A percentile compares a stretch with the other conserved stretches of the same genome.
Evolutionary conservation across 2,888 invertebrate genomes (phyloP).

Genomic region (Allolobophora icterica): DNA sequence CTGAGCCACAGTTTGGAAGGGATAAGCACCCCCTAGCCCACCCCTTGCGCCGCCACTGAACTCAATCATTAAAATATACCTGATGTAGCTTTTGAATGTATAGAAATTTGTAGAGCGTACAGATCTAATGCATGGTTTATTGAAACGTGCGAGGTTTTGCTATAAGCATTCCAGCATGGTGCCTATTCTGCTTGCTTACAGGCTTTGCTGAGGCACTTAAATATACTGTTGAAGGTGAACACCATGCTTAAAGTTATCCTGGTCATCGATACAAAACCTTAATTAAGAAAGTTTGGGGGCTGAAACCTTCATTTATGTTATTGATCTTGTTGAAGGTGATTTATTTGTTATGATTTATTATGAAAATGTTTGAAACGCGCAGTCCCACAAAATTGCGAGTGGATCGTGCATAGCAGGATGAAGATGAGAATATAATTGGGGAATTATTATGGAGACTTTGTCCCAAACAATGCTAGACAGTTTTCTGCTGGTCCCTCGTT

Average conservation of each 20-base stretch:
- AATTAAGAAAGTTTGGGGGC: background rate
- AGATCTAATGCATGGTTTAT: background rate
- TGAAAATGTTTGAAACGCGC: too few species aligned
- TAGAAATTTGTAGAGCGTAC: background rate
- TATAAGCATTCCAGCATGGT: background rate
- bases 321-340: background rate
- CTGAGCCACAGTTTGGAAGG: too few species aligned
- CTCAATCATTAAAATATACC: background rate
- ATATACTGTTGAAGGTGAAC: background rate
- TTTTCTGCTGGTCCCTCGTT: background rate
- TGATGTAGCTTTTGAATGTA: background rate
- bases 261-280: background rate
- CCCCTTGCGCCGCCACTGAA: too few species aligned
- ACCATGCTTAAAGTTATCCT: background rate
- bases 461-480: background rate
- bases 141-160: background rate
- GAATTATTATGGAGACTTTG: too few species aligned
- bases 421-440: background rate
- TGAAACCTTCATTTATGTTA: background rate
- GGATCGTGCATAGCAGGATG: background rate
- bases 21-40: too few species aligned
- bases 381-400: too few species aligned
- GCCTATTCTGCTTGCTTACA: background rate
- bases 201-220: background rate
- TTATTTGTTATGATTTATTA: too few species aligned